These are phyloP conservation scores for Euphonia xanthogaster DNA, from an alignment of 2,797 vertebrate species.

Conservation along the genomic window DNA sequence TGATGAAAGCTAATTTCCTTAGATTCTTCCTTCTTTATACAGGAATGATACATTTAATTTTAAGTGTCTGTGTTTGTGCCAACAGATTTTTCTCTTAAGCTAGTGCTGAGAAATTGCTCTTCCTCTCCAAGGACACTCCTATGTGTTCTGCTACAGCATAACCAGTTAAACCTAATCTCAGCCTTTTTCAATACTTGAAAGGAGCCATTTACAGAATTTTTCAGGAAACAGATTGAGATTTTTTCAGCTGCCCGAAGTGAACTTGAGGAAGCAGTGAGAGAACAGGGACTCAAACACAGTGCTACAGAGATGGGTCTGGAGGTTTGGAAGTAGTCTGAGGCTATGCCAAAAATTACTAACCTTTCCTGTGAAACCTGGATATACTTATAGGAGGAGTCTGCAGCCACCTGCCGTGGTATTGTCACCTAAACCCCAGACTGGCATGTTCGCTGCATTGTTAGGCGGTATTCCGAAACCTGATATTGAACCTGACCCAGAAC, in stretches of 20 bases:
- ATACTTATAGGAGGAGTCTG: not conserved
- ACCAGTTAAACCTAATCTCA: not conserved
- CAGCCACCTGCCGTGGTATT: not conserved
- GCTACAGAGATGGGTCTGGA: not conserved
- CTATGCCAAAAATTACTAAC: not conserved
- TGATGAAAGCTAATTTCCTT: not conserved
- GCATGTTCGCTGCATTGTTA: not conserved
- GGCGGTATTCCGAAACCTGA: not conserved
- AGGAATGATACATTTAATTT: not conserved
- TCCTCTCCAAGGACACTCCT: not conserved
- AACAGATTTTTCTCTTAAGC: slow-evolving; percentile 14
- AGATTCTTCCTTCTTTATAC: not conserved
- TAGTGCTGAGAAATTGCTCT: not conserved
- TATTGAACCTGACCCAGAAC: not conserved
- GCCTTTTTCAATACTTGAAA: not conserved
- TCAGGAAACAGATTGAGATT: not conserved
- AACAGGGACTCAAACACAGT: not conserved
- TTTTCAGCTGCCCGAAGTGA: slow-evolving; percentile 2
- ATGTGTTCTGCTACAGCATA: not conserved
- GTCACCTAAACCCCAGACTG: not conserved
- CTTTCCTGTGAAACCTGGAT: not conserved
- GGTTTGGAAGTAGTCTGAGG: not conserved
- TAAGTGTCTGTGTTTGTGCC: not conserved
- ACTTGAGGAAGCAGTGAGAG: not conserved
- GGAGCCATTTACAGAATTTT: not conserved